Base-by-base conservation (phyloP, 2,888 invertebrate species). In the Lasioglossum lativentre region DNA sequence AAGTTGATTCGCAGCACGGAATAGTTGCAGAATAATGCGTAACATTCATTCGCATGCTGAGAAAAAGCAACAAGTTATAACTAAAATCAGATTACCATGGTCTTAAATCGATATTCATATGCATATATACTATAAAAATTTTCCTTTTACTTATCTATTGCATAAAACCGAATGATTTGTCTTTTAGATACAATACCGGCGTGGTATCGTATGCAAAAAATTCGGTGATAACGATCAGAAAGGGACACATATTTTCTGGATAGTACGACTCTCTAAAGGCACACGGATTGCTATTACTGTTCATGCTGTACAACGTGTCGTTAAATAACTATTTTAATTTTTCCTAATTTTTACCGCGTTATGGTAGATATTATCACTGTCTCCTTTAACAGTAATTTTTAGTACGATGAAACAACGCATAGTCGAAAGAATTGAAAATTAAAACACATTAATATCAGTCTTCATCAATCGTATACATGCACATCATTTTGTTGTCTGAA, bases 141-240 rank as follows among this genome's bases (percentile, higher is more conserved):
- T 82, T 87, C 63, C 59, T 79, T 85, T 86, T 47, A 74, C 77
- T 76, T 78, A 85, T 70, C 82, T 74, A 78, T n/a, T 34, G 27
- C 76, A 75, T 72, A 73, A 82, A 72, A 47, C 8, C 38, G 71
- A 59, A 74, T 27, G 47, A 40, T 14, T 72, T 78, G n/a, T 78
- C 59, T 71, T 71, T 59, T 80, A 59, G n/a, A 47, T 38, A 52
- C 34, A 56, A n/a, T 72, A 71, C 40, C 52, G n/a, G 12, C 40
- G 23, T 71, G 63, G 52, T 83, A 76, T 77, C 27, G 16, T 80
- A 76, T 71, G 14, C 40, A 68, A 47, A 73, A 30, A 16, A 77
- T 42, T 56, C 38, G 34, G 78, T 75, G 71, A 76, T 68, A 79
- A 83, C 70, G 52, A 19, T 78, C 47, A 59, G 42, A 63, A 70